phyloP scores from a whole-genome alignment of 1,140 invertebrate species.

The Diorhabda elongata region DNA sequence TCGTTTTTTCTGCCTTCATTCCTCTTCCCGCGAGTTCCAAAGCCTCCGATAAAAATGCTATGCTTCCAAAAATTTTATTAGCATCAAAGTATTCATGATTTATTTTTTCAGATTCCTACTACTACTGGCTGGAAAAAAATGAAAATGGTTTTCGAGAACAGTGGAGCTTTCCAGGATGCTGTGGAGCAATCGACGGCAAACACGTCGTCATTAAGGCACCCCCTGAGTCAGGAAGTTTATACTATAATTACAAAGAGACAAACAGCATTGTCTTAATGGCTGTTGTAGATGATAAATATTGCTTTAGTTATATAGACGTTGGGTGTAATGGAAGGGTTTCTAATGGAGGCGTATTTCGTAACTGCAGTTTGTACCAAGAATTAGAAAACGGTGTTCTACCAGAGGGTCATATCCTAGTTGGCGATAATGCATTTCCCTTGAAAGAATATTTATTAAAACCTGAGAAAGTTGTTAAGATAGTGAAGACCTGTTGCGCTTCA shows the following conservation, averaged over 20 bases:
- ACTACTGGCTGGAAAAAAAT: conserved; percentile 30
- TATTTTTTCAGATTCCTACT: conserved; percentile 18
- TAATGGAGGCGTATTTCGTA: conserved; percentile 20
- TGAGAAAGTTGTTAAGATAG: too few relatives aligned
- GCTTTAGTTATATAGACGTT: conserved; percentile 16
- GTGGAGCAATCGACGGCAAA: conserved; percentile 46
- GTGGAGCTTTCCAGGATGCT: conserved; percentile 46
- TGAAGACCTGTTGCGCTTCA: too few relatives aligned
- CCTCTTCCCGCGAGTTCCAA: too few relatives aligned
- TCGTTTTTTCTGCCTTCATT: too few relatives aligned
- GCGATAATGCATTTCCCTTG: too few relatives aligned
- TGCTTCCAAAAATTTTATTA: not conserved
- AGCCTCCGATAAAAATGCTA: too few relatives aligned
- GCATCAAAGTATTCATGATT: conserved; percentile 4
- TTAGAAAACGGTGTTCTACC: conserved; percentile 20
- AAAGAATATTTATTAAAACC: conserved; percentile 15
- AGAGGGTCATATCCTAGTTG: conserved; percentile 15
- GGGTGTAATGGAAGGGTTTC: conserved; percentile 18
- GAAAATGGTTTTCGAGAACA: conserved; percentile 38
- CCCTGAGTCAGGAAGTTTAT: conserved; percentile 15
- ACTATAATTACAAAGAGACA: conserved; percentile 29
- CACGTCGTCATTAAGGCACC: conserved; percentile 11
- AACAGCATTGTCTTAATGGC: conserved; percentile 17
- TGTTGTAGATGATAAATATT: conserved; percentile 21
- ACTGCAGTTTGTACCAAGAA: conserved; percentile 15